phyloP scores from a whole-genome alignment of 2,888 invertebrate genomes.

The Diarsia mendica region DNA sequence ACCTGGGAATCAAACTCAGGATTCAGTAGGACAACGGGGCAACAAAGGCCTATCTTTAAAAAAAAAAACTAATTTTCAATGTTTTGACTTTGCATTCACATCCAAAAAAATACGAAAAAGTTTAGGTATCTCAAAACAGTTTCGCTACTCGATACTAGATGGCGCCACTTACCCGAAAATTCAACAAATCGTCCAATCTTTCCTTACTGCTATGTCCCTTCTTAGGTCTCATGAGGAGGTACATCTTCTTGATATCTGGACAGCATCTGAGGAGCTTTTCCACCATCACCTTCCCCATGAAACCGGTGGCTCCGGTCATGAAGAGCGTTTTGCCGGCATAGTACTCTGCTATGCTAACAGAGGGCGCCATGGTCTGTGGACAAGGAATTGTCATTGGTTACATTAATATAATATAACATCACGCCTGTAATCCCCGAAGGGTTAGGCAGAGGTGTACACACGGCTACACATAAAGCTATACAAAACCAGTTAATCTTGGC shows the following conservation, averaged over 20 bases:
- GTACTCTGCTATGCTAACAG: slow-evolving; percentile 88
- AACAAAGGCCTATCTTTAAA: no score
- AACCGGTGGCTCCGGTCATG: slow-evolving; percentile 96
- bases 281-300: slow-evolving; percentile 95
- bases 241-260: slow-evolving; percentile 92
- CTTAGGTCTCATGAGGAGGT: slow-evolving; percentile 93
- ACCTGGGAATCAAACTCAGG: no score
- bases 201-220: slow-evolving; percentile 91
- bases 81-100: no score
- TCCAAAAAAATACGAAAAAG: no score
- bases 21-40: no score
- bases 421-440: no score
- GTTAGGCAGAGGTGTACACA: no score
- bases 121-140: neutral
- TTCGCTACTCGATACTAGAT: slow-evolving; percentile 65
- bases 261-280: slow-evolving; percentile 94
- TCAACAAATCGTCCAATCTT: slow-evolving; percentile 91
- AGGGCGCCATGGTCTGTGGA: slow-evolving; percentile 76
- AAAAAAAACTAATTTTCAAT: no score
- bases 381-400: neutral
- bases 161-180: slow-evolving; percentile 84
- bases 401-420: no score
- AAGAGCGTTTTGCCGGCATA: slow-evolving; percentile 91
- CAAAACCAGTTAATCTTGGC: no score
- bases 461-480: no score